Evolutionary conservation across 2,113 vertebrate genomes (phyloP).

Genomic region (Salvelinus namaycush): DNA sequence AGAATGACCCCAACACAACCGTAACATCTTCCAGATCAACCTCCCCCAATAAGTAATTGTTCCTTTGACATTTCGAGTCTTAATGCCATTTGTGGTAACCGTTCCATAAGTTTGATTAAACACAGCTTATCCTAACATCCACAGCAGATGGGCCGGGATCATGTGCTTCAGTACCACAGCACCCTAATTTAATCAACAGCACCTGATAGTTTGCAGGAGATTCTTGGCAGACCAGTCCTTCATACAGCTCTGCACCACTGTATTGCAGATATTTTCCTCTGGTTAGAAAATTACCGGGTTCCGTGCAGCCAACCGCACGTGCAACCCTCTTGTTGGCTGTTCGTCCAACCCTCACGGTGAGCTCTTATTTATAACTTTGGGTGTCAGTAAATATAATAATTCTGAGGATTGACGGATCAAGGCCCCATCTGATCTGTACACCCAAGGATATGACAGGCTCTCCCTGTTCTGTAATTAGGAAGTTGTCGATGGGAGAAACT

Average conservation of each 20-base stretch:
- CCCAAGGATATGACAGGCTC: constrained; percentile 18
- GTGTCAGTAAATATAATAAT: constrained; percentile 27
- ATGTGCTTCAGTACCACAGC: constrained; percentile 10
- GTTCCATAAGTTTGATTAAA: constrained; percentile 48
- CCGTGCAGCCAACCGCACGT: background rate
- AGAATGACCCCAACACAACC: too few relatives aligned
- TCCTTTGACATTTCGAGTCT: constrained; percentile 16
- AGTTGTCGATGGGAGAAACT: constrained; percentile 1
- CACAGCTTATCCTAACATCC: constrained; percentile 31
- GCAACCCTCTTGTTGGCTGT: constrained; percentile 4
- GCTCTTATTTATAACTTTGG: constrained; percentile 20
- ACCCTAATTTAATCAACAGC: constrained; percentile 40
- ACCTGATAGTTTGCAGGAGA: constrained; percentile 34
- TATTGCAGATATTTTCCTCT: background rate
- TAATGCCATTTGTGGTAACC: too few relatives aligned
- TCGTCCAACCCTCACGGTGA: constrained; percentile 2
- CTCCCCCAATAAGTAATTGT: constrained; percentile 3
- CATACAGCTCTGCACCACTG: constrained; percentile 10
- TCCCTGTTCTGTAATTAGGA: constrained; percentile 45
- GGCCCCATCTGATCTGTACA: constrained; percentile 45
- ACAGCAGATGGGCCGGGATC: constrained; percentile 52
- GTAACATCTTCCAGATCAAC: constrained; percentile 5
- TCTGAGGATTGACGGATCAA: constrained; percentile 29
- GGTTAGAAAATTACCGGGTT: background rate
- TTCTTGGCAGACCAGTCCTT: constrained; percentile 21